Evolutionary conservation across 53 echinoderm and acorn worm genomes (phyloP).

Genomic region (Pentamera pediparva): DNA sequence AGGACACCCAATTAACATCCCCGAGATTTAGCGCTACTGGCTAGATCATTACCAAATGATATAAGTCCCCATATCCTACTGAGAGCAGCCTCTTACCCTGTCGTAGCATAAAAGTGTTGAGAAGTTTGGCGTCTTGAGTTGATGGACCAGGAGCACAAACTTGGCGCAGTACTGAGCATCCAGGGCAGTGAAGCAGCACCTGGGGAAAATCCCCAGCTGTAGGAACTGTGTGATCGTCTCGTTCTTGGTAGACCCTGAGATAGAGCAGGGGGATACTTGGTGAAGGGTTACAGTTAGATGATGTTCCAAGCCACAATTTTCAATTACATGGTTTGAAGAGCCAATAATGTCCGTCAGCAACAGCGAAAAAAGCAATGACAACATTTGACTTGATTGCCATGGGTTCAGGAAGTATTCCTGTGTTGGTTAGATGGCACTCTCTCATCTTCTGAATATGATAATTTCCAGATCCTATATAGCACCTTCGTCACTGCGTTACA

Average conservation of each 20-base stretch:
- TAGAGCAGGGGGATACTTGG: background rate
- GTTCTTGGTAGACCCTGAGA: slow-evolving; percentile 91
- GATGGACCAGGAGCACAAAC: slow-evolving; percentile 95
- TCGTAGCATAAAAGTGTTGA: slow-evolving; percentile 98
- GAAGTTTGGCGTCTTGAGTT: slow-evolving; percentile 93
- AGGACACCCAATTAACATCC: too few relatives aligned
- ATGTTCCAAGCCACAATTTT: background rate
- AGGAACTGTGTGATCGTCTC: slow-evolving; percentile 99
- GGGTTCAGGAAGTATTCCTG: too few relatives aligned
- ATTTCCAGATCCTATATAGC: too few relatives aligned
- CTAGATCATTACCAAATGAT: too few relatives aligned
- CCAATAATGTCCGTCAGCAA: too few relatives aligned
- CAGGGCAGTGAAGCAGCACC: slow-evolving; percentile 91
- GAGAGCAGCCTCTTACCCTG: slow-evolving; percentile 53
- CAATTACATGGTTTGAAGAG: background rate
- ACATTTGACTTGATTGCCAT: too few relatives aligned
- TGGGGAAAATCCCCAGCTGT: slow-evolving; percentile 92
- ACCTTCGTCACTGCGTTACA: too few relatives aligned
- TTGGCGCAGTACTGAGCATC: slow-evolving; percentile 96
- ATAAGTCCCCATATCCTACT: too few relatives aligned
- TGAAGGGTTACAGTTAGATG: background rate
- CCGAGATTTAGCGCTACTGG: too few relatives aligned
- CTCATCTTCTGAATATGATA: too few relatives aligned
- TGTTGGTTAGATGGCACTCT: too few relatives aligned
- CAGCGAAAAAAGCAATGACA: too few relatives aligned